Base-by-base conservation (phyloP, 1,140 invertebrate genomes). In the Megathymus violae region DNA sequence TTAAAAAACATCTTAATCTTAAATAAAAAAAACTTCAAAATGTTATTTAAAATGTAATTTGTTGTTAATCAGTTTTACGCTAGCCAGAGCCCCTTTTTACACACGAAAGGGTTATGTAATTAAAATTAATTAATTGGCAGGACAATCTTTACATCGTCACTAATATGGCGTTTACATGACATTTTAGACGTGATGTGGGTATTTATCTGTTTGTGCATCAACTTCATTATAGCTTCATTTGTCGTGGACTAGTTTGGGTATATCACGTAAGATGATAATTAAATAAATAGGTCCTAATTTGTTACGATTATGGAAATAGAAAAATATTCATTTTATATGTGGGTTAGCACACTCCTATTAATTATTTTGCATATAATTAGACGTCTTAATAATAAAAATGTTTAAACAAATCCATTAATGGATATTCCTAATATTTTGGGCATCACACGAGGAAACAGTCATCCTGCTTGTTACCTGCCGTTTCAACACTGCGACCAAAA, bases 41-140 rank as follows among this genome's bases (percentile, higher is more conserved):
- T 7, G 17, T 17, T 10, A 17, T 2, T 3, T 15, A 5, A 43
- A 43, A 17, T 43, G 6, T 22, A 22, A 22, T 22, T 22, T 22
- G 19, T 22, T 5, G 19, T 5, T 3, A 22, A 22, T 22, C 19
- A 22, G 19, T 3, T 22, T 22, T 22, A 22, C 10, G n/a, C n/a
- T 22, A n/a, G n/a, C n/a, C n/a, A n/a, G n/a, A 31, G 31, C 56
- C 48, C 50, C 43, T 34, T 19, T 48, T 44, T 59, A 48, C 1
- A 36, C 51, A 71, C 40, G 58, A 71, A 85, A 78, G 81, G 83
- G 81, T 82, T 84, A 64, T 66, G 47, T 79, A 76, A 83, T 83
- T 80, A 79, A 69, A 48, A 44, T 36, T 66, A 80, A 80, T 81
- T 78, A 82, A 74, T 78, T 83, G 80, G 73, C 72, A 69, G 64